phyloP scores from a whole-genome alignment of 2,113 vertebrate species.

The Erythrolamprus reginae region DNA sequence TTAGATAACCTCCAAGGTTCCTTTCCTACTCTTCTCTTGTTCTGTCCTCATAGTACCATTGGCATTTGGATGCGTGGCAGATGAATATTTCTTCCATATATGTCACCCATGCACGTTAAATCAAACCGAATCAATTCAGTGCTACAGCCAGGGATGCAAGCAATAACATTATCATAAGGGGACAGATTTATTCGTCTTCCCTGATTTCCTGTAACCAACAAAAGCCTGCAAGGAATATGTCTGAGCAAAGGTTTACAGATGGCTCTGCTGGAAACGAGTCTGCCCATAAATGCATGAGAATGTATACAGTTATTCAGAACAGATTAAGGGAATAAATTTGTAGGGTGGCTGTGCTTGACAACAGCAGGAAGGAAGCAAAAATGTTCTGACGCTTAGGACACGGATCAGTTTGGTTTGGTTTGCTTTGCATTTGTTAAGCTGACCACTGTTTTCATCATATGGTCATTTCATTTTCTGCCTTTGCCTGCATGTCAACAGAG shows the following conservation, averaged over 20 bases:
- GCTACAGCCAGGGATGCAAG: background rate
- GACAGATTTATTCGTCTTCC: background rate
- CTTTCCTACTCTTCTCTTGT: background rate
- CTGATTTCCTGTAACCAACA: background rate
- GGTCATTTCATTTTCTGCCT: background rate
- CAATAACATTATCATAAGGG: background rate
- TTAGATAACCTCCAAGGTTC: no score
- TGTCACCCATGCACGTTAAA: background rate
- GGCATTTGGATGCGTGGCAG: background rate
- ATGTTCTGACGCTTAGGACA: background rate
- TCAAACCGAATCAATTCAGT: background rate
- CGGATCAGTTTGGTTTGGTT: background rate
- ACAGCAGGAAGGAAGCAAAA: background rate
- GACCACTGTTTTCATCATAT: background rate
- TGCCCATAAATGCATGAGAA: accelerated
- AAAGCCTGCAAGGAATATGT: background rate
- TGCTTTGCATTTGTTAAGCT: background rate
- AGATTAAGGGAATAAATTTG: background rate
- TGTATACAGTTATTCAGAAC: background rate
- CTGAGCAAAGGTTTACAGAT: background rate
- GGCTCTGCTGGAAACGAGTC: background rate
- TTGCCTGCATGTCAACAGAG: background rate
- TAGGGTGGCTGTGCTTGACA: background rate
- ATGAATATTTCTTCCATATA: background rate
- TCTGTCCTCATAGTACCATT: background rate